Conservation (phyloP, 2,888 invertebrate species). For the Silvanus unidentatus region DNA sequence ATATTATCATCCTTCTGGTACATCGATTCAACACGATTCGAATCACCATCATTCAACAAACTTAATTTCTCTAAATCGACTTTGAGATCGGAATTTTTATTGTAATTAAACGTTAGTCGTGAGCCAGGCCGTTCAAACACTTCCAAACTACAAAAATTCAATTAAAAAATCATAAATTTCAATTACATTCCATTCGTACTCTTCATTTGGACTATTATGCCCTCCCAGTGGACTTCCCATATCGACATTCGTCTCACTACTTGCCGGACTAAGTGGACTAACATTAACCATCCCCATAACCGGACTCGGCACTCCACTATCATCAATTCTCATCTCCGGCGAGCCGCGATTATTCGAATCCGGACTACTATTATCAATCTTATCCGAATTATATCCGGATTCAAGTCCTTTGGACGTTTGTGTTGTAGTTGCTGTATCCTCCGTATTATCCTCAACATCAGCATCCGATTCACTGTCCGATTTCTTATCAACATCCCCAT, state of each 20-base stretch:
- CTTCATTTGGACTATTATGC: conserved; percentile 37
- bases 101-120: conserved; percentile 36
- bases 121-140: conserved; percentile 41
- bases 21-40: conserved; percentile 26
- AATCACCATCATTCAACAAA: conserved; percentile 38
- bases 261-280: conserved; percentile 40
- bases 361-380: conserved; percentile 45
- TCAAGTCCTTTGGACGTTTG: conserved; percentile 46
- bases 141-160: conserved; percentile 12
- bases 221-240: conserved; percentile 48
- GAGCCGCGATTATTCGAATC: conserved; percentile 37
- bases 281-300: conserved; percentile 34
- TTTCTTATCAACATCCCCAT: conserved; percentile 46
- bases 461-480: conserved; percentile 71
- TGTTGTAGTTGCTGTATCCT: conserved; percentile 38
- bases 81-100: conserved; percentile 39
- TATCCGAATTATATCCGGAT: conserved; percentile 62
- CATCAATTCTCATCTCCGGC: conserved; percentile 36
- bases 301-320: conserved; percentile 40
- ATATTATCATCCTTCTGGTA: conserved; percentile 22
- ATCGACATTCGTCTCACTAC: conserved; percentile 55
- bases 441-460: conserved; percentile 73
- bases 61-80: conserved; percentile 41
- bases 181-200: conserved; percentile 29
- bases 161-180: conserved; percentile 3